Conservation (phyloP, 2,888 invertebrate genomes). For the Neoaliturus tenellus region DNA sequence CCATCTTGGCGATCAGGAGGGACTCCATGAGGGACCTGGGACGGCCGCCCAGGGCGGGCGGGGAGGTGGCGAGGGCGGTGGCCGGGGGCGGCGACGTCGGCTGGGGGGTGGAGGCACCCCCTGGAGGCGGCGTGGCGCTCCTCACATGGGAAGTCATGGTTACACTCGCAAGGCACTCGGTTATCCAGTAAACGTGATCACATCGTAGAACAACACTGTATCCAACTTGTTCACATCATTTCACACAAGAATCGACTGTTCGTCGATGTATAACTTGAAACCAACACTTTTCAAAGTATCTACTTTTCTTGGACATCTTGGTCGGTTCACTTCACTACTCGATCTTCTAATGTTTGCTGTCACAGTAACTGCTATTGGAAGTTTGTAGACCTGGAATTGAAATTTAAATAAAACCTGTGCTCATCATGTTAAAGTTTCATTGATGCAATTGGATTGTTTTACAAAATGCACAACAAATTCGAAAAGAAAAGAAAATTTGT, state of each 20-base stretch:
- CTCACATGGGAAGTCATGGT: slow-evolving; percentile 48
- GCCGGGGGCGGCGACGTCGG: slow-evolving; percentile 75
- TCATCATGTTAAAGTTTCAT: neutral
- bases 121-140: slow-evolving; percentile 48
- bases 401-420: neutral
- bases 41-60: slow-evolving; percentile 72
- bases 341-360: neutral
- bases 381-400: neutral
- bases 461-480: neutral
- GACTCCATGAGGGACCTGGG: slow-evolving; percentile 90
- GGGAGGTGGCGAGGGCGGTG: slow-evolving; percentile 65
- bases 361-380: neutral
- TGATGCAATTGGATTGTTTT: slow-evolving; percentile 13
- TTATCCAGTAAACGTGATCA: neutral
- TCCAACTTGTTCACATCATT: neutral
- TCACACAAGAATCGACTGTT: neutral
- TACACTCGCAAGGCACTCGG: neutral
- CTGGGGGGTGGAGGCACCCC: slow-evolving; percentile 71
- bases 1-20: slow-evolving; percentile 88
- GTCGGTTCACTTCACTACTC: neutral
- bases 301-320: neutral
- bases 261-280: neutral
- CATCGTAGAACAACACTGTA: neutral
- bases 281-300: neutral
- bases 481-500: neutral